Conservation (phyloP, 2,888 invertebrate genomes). For the Eupithecia subfuscata region DNA sequence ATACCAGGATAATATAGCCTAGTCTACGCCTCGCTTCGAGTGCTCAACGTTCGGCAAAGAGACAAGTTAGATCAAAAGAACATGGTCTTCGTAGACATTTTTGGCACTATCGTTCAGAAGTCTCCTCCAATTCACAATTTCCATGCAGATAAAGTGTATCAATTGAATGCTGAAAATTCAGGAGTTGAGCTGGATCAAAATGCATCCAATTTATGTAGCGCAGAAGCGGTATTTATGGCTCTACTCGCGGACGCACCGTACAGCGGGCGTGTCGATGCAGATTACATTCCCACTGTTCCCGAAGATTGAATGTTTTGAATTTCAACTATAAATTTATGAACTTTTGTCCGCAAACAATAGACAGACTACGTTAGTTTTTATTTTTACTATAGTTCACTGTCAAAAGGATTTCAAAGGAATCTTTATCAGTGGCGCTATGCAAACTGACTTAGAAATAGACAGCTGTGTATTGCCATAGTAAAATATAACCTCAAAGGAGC, state of each 20-base stretch:
- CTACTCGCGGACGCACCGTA: slow-evolving; percentile 37
- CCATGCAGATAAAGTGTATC: slow-evolving; percentile 3
- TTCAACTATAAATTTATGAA: slow-evolving; percentile 34
- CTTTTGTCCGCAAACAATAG: slow-evolving; percentile 33
- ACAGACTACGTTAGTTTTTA: slow-evolving; percentile 20
- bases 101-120: background rate
- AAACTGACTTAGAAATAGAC: background rate
- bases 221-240: slow-evolving; percentile 41
- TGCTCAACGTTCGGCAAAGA: background rate
- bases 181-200: slow-evolving; percentile 33
- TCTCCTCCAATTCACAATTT: background rate
- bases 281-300: slow-evolving; percentile 41
- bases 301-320: slow-evolving; percentile 41
- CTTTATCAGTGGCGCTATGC: slow-evolving; percentile 2
- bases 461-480: background rate
- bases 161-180: slow-evolving; percentile 28
- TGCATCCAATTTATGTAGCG: slow-evolving; percentile 40
- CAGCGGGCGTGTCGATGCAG: slow-evolving; percentile 42
- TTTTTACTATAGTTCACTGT: slow-evolving; percentile 24
- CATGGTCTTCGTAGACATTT: background rate
- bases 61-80: background rate
- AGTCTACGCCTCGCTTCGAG: background rate
- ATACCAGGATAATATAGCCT: background rate
- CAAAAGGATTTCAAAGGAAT: background rate
- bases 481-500: no score